These are phyloP conservation scores for Pseudorhombus dupliciocellatus DNA, from an alignment of 2,113 vertebrate species.

Conservation along the genomic window DNA sequence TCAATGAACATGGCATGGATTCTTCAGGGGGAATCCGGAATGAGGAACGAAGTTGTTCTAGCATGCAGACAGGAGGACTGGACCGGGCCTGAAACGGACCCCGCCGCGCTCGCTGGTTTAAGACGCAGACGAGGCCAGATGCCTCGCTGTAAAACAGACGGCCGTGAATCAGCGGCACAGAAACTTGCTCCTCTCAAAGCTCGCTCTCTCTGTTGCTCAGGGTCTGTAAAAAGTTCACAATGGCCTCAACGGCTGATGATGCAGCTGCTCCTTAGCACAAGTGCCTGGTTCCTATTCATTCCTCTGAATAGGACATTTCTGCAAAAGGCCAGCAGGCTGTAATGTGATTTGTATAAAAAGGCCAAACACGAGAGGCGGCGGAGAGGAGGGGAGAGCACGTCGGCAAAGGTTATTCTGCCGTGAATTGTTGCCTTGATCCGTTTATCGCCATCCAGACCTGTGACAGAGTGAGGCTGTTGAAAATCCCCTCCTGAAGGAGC, in stretches of 20 bases:
- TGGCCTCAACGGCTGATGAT: conserved; percentile 17
- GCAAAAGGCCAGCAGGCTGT: conserved; percentile 41
- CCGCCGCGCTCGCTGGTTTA: conserved; percentile 35
- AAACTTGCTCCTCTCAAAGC: background rate
- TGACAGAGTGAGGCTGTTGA: conserved; percentile 37
- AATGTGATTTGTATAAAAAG: conserved; percentile 60
- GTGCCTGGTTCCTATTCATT: conserved; percentile 31
- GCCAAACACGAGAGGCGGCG: conserved; percentile 38
- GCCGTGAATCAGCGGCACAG: background rate
- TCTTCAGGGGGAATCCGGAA: conserved; percentile 75
- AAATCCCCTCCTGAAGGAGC: conserved; percentile 37
- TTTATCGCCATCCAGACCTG: conserved; percentile 53
- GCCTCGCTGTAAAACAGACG: background rate
- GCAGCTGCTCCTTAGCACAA: conserved; percentile 21
- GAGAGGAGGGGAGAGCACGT: conserved; percentile 42
- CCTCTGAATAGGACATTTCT: conserved; percentile 27
- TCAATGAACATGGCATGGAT: conserved; percentile 64
- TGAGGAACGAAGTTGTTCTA: conserved; percentile 62
- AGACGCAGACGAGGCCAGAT: background rate
- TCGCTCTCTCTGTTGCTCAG: background rate
- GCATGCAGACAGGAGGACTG: conserved; percentile 30
- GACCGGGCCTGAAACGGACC: conserved; percentile 39
- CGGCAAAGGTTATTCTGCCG: conserved; percentile 45
- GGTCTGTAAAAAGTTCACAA: conserved; percentile 16
- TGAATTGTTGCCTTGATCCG: conserved; percentile 56